These are phyloP conservation scores for Brachynemurus nebulosus DNA, from an alignment of 2,888 invertebrate species.

Conservation along the genomic window DNA sequence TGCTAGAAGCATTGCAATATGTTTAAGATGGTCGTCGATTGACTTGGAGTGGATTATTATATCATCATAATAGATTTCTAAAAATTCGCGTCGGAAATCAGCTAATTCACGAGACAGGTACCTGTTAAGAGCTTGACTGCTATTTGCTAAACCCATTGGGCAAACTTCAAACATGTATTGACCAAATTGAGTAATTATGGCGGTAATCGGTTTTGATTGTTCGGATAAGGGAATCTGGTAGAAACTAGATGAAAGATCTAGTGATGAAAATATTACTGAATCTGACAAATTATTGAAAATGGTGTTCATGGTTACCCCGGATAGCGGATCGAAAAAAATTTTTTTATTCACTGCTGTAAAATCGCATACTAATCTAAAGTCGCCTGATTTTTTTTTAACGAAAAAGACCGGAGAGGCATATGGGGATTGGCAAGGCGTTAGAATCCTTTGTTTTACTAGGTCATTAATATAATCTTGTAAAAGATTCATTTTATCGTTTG, in stretches of 20 bases:
- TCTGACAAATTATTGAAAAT: constrained; percentile 1
- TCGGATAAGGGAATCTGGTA: background rate
- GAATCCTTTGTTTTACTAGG: background rate
- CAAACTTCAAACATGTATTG: background rate
- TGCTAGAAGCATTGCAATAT: background rate
- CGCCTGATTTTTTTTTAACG: background rate
- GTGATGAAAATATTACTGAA: background rate
- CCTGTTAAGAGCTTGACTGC: background rate
- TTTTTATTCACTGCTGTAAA: background rate
- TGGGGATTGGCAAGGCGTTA: background rate
- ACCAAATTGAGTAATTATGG: background rate
- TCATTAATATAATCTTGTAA: background rate
- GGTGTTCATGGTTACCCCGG: constrained; percentile 4
- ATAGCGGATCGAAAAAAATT: background rate
- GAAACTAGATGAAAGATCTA: background rate
- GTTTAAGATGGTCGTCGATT: background rate
- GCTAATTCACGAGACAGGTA: background rate
- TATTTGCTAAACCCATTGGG: background rate
- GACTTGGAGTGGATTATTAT: background rate
- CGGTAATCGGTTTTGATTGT: background rate
- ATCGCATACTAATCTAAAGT: constrained; percentile 1
- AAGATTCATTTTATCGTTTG: background rate
- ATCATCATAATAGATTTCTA: background rate
- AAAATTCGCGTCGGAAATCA: constrained; percentile 2
- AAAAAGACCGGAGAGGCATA: background rate